Percentiles rank a stretch among this genome's conserved stretches.
Evolutionary conservation across 2,888 invertebrate species (phyloP).

Genomic region (Acanthosepion esculentum): DNA sequence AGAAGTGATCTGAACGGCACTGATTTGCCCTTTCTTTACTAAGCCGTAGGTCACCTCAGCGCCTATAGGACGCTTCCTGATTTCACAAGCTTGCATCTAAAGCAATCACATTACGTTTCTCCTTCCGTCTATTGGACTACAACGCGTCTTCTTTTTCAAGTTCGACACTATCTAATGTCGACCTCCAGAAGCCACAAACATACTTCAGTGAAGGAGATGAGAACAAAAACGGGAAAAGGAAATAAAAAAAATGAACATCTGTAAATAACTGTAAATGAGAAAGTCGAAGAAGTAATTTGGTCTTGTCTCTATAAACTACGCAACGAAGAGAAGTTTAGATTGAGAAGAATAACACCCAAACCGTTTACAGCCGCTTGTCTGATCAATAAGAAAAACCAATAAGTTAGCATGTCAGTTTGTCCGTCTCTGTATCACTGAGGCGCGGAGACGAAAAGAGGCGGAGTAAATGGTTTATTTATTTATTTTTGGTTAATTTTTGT

Average conservation of each 20-base stretch:
- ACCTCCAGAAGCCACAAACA: not conserved
- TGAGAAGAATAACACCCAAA: not conserved
- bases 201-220: not conserved
- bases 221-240: not conserved
- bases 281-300: slow-evolving; percentile 17
- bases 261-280: not conserved
- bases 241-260: not conserved
- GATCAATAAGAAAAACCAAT: too few relatives aligned
- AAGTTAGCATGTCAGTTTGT: too few relatives aligned
- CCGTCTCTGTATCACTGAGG: too few relatives aligned
- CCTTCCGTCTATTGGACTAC: not conserved
- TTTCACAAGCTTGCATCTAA: not conserved
- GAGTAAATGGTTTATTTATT: too few relatives aligned
- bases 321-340: not conserved
- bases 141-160: not conserved
- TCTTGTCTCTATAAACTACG: not conserved
- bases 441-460: too few relatives aligned
- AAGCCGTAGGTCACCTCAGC: not conserved
- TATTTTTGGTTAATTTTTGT: too few relatives aligned
- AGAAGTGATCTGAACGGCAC: not conserved
- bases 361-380: not conserved
- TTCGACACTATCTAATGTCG: not conserved
- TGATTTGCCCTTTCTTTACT: not conserved
- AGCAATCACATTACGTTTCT: not conserved
- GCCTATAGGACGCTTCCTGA: not conserved